Conservation (phyloP, 2,113 vertebrate species). For the Camelus dromedarius region DNA sequence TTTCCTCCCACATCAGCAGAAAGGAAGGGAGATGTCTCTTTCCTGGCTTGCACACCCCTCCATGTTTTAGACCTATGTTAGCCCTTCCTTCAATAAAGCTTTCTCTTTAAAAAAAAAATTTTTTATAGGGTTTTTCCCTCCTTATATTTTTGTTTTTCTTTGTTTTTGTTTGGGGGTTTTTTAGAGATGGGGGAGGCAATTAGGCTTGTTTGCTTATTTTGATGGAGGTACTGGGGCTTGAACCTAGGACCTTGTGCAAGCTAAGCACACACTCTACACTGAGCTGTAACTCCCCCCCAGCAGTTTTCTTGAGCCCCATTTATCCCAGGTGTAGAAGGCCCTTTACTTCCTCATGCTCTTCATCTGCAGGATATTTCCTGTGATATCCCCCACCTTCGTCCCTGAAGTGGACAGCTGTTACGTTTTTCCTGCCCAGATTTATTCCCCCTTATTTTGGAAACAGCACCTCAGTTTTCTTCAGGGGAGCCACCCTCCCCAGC, state of each 20-base stretch:
- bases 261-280: too few relatives aligned
- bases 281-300: too few relatives aligned
- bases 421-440: neutral
- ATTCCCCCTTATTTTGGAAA: neutral
- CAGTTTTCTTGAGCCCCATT: fast-evolving
- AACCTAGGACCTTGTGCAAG: too few relatives aligned
- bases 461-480: neutral
- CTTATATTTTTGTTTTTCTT: too few relatives aligned
- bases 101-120: too few relatives aligned
- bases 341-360: neutral
- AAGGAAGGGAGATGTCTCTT: neutral
- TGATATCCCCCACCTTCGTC: neutral
- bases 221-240: too few relatives aligned
- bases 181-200: too few relatives aligned
- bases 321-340: neutral
- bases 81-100: neutral
- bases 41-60: neutral
- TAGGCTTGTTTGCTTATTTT: too few relatives aligned
- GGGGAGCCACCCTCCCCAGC: neutral
- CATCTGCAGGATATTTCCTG: neutral
- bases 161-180: too few relatives aligned
- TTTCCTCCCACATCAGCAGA: neutral
- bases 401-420: neutral
- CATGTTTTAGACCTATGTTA: fast-evolving
- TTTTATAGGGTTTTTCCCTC: too few relatives aligned